phyloP scores from a whole-genome alignment of 35 echinoderm and acorn worm species.

The Holothuria glaberrima region DNA sequence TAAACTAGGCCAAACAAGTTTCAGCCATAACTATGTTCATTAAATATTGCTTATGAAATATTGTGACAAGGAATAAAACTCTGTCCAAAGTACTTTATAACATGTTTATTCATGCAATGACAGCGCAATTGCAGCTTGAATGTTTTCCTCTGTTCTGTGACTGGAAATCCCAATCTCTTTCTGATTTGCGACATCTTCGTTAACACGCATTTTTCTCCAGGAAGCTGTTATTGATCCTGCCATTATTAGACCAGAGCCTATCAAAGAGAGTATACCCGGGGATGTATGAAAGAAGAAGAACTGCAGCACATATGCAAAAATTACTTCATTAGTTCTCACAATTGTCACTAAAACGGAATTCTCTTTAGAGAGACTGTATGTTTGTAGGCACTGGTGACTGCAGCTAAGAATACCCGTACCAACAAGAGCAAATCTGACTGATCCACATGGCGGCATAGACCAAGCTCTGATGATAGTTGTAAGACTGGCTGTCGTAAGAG shows the following conservation, averaged over 20 bases:
- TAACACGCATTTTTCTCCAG: not conserved
- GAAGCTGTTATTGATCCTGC: not conserved
- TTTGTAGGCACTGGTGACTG: not conserved
- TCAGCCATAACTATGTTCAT: too few species aligned
- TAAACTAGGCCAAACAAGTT: too few species aligned
- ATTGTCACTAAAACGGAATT: not conserved
- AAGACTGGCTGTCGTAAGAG: not conserved
- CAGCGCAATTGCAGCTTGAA: too few species aligned
- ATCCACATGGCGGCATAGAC: conserved; percentile 24
- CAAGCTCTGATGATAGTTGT: not conserved
- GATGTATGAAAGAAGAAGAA: not conserved
- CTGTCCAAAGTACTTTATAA: too few species aligned
- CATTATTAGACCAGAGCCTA: not conserved
- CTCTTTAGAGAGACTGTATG: not conserved
- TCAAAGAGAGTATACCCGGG: not conserved
- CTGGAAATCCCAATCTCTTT: too few species aligned
- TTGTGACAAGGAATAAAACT: too few species aligned
- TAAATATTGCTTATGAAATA: too few species aligned
- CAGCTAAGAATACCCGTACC: not conserved
- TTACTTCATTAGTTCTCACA: conserved; percentile 13
- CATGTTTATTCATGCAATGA: too few species aligned
- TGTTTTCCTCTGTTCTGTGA: too few species aligned
- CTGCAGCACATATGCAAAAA: conserved; percentile 22
- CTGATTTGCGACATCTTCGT: too few species aligned
- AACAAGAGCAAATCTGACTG: conserved; percentile 7